phyloP scores from a whole-genome alignment of 2,888 invertebrate genomes.

The Platerodrilus igneus region DNA sequence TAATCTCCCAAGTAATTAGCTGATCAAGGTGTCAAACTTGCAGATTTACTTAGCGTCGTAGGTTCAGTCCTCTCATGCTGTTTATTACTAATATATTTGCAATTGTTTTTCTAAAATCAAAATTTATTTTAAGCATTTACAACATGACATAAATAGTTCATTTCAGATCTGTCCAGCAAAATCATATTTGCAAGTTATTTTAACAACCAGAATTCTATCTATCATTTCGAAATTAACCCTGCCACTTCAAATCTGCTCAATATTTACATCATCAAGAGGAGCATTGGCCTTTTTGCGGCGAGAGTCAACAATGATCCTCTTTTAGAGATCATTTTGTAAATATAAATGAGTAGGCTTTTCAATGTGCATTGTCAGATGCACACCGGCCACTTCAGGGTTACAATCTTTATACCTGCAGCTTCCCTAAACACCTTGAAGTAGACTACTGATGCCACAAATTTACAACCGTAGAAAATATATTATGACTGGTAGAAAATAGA shows the following conservation, averaged over 20 bases:
- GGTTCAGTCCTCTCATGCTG: too few species aligned
- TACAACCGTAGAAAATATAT: conserved; percentile 20
- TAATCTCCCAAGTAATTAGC: too few species aligned
- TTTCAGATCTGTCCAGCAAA: too few species aligned
- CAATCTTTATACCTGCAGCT: conserved; percentile 25
- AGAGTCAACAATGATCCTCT: conserved; percentile 33
- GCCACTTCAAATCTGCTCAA: conserved; percentile 20
- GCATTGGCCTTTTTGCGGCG: conserved; percentile 29
- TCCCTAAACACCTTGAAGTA: conserved; percentile 27
- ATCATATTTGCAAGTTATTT: too few species aligned
- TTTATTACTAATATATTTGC: too few species aligned
- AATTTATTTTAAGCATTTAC: too few species aligned
- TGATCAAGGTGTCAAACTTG: too few species aligned
- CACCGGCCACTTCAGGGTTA: conserved; percentile 30
- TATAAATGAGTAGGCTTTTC: conserved; percentile 27
- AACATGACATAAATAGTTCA: too few species aligned
- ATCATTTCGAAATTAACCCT: conserved; percentile 17
- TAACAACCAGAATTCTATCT: neutral
- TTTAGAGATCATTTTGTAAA: conserved; percentile 29
- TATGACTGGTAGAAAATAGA: conserved; percentile 18
- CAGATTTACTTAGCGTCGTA: too few species aligned
- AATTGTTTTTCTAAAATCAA: too few species aligned
- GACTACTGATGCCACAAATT: conserved; percentile 23
- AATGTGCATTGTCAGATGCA: conserved; percentile 30
- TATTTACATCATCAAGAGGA: conserved; percentile 26